Percentiles rank a stretch among this genome's conserved stretches.
These are phyloP conservation scores for Papilio machaon DNA, from an alignment of 1,140 invertebrate species.

Conservation along the genomic window DNA sequence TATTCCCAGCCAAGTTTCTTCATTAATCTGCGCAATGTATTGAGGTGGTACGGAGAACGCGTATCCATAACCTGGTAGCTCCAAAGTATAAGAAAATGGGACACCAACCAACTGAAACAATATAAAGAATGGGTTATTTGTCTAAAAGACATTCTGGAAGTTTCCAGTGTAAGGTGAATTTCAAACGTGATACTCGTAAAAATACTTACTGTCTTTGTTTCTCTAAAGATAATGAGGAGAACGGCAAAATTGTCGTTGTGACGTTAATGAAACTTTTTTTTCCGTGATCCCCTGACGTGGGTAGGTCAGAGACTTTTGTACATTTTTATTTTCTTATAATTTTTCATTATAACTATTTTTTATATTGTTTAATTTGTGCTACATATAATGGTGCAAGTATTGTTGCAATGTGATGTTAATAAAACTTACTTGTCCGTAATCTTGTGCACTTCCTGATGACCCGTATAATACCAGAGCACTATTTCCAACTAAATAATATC, in stretches of 20 bases:
- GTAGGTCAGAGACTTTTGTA: neutral
- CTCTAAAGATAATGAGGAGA: neutral
- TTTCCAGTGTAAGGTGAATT: neutral
- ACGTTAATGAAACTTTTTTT: neutral
- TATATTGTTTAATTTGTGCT: too few species aligned
- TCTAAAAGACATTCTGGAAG: neutral
- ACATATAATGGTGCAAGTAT: too few species aligned
- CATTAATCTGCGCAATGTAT: constrained; percentile 87
- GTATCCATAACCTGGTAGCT: constrained; percentile 86
- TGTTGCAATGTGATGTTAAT: neutral
- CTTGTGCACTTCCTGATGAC: constrained; percentile 82
- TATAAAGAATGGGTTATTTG: neutral
- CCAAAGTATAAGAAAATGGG: constrained; percentile 85
- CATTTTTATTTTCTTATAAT: neutral
- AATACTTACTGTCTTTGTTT: neutral
- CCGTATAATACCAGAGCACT: constrained; percentile 82
- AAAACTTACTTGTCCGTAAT: constrained; percentile 79
- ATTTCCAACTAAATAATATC: constrained; percentile 82
- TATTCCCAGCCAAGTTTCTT: constrained; percentile 88
- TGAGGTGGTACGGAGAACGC: constrained; percentile 87
- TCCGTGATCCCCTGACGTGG: too few species aligned
- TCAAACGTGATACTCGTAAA: neutral
- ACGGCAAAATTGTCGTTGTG: neutral
- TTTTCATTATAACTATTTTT: too few species aligned
- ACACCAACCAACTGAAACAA: constrained; percentile 71